Conservation (phyloP, 2,888 invertebrate species). For the Cephus nigrinus region DNA sequence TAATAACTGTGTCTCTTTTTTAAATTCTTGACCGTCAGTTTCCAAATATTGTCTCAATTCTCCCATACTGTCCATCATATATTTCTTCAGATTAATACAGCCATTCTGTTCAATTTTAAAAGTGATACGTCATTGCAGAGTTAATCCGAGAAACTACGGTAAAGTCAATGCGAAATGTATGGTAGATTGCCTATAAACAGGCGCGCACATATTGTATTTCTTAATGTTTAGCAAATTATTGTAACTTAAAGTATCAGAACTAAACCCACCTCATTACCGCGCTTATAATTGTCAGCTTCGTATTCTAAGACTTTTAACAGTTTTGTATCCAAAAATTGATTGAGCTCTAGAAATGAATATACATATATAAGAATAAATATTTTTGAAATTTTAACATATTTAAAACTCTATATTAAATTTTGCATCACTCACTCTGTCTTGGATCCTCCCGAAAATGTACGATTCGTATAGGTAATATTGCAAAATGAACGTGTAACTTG, state of each 20-base stretch:
- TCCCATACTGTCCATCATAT: conserved; percentile 48
- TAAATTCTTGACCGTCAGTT: conserved; percentile 66
- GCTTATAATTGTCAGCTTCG: not conserved
- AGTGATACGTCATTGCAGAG: conserved; percentile 10
- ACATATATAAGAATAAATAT: not conserved
- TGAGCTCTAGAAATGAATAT: not conserved
- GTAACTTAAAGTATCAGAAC: not conserved
- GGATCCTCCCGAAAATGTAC: conserved; percentile 11
- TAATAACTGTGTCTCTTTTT: conserved; percentile 68
- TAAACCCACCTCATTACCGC: not conserved
- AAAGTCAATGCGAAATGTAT: not conserved
- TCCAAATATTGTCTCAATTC: conserved; percentile 61
- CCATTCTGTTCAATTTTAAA: not conserved
- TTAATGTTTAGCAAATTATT: not conserved
- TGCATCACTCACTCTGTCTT: not conserved
- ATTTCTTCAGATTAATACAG: conserved; percentile 14
- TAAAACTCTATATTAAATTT: not conserved
- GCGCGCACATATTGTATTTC: not conserved
- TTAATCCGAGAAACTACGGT: not conserved
- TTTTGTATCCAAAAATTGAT: not conserved
- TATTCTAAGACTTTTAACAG: not conserved
- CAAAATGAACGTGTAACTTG: conserved; percentile 59
- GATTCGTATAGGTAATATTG: conserved; percentile 48
- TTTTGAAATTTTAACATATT: not conserved
- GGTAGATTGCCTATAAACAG: not conserved